phyloP scores from a whole-genome alignment of 2,888 invertebrate species.

The Euclidia mi region DNA sequence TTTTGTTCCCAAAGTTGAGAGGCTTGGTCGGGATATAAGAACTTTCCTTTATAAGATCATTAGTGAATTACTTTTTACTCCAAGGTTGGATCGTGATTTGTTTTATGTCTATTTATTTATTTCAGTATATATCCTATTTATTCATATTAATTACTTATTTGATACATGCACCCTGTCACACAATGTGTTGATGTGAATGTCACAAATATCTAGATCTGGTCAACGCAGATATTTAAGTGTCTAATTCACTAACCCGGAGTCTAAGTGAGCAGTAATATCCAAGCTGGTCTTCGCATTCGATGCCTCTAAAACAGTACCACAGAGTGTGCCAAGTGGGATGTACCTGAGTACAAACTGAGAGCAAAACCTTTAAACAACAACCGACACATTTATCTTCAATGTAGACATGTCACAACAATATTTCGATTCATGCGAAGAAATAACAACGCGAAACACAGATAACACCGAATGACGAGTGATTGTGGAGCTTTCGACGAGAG shows the following conservation, averaged over 20 bases:
- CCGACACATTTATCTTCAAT: conserved; percentile 77
- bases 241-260: conserved; percentile 65
- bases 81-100: conserved; percentile 32
- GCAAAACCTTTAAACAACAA: conserved; percentile 74
- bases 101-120: conserved; percentile 56
- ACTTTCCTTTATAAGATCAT: conserved; percentile 2
- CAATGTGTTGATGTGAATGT: conserved; percentile 73
- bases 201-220: conserved; percentile 52
- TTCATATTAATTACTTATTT: conserved; percentile 66
- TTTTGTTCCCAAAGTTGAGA: not conserved
- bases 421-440: conserved; percentile 86
- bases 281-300: conserved; percentile 69
- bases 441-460: conserved; percentile 84
- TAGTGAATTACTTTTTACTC: conserved; percentile 38
- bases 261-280: conserved; percentile 52
- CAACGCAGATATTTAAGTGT: conserved; percentile 59
- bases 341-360: conserved; percentile 80
- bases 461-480: conserved; percentile 81
- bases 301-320: conserved; percentile 77
- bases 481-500: conserved; percentile 75
- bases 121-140: conserved; percentile 59
- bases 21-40: not conserved
- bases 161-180: conserved; percentile 90
- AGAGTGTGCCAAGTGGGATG: conserved; percentile 88
- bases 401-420: conserved; percentile 82